These are phyloP conservation scores for Pseudochirops corinnae DNA, from an alignment of 2,797 vertebrate genomes.

Conservation along the genomic window DNA sequence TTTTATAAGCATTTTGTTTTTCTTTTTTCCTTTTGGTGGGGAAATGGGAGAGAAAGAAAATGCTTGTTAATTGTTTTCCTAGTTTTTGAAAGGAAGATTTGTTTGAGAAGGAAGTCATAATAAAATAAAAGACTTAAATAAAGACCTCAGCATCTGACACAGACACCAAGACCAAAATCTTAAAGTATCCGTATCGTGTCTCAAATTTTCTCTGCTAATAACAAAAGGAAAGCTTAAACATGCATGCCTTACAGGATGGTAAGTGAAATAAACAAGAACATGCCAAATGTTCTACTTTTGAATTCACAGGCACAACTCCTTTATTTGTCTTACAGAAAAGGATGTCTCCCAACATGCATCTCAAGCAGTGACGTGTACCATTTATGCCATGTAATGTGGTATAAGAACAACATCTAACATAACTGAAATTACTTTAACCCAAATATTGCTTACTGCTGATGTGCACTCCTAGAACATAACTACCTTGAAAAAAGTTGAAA, in stretches of 20 bases:
- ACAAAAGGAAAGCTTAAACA: conserved; percentile 82
- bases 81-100: neutral
- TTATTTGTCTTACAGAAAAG: conserved; percentile 83
- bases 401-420: neutral
- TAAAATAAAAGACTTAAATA: conserved; percentile 70
- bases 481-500: conserved; percentile 78
- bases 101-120: conserved; percentile 83
- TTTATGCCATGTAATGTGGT: neutral
- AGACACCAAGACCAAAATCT: conserved; percentile 85
- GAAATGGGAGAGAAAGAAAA: neutral
- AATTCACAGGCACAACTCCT: conserved; percentile 61
- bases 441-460: neutral
- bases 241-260: conserved; percentile 53
- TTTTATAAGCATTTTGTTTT: conserved; percentile 84
- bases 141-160: conserved; percentile 85
- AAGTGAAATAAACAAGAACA: conserved; percentile 72
- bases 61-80: neutral
- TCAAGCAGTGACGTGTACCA: neutral
- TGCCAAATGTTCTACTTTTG: conserved; percentile 84
- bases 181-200: conserved; percentile 84
- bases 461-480: neutral
- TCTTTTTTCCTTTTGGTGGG: neutral
- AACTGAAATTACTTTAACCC: neutral
- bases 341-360: conserved; percentile 80
- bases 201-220: conserved; percentile 82